Percentiles rank a stretch among this genome's conserved stretches.
Conservation (phyloP, 2,113 vertebrate species). For the Poeciliopsis turrubarensis region DNA sequence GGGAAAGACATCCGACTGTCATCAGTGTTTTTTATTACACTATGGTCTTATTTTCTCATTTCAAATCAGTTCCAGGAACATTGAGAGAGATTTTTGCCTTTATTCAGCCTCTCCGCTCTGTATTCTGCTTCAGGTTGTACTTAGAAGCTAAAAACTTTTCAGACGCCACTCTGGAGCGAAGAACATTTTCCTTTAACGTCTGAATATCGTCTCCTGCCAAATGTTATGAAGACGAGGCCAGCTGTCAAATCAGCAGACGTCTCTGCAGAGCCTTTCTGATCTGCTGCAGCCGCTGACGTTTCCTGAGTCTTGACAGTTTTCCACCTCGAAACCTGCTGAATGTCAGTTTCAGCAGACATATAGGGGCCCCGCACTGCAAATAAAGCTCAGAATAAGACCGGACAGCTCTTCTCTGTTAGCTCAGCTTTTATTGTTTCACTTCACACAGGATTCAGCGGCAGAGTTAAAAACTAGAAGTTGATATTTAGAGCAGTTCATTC, state of each 20-base stretch:
- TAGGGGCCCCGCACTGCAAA: constrained; percentile 40
- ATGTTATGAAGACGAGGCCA: not conserved
- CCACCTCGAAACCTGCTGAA: constrained; percentile 66
- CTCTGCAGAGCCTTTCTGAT: constrained; percentile 31
- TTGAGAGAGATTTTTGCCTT: too few species aligned
- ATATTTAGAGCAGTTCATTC: not conserved
- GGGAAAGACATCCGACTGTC: too few species aligned
- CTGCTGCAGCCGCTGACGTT: constrained; percentile 28
- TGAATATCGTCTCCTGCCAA: not conserved
- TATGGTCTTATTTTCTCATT: too few species aligned
- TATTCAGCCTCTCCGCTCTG: too few species aligned
- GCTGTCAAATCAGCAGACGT: constrained; percentile 3
- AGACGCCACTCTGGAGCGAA: not conserved
- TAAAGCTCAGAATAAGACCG: constrained; percentile 35
- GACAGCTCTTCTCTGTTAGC: not conserved
- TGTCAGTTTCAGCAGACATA: constrained; percentile 72
- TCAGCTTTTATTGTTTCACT: not conserved
- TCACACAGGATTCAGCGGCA: not conserved
- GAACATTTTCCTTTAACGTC: not conserved
- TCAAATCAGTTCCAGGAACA: too few species aligned
- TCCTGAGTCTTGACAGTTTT: constrained; percentile 48
- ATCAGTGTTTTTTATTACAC: too few species aligned
- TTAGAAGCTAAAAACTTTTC: too few species aligned
- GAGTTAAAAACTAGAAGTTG: not conserved
- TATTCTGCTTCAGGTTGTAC: too few species aligned